Evolutionary conservation across 2,113 vertebrate species (phyloP).

Genomic region (Psittacula cyanocephala): DNA sequence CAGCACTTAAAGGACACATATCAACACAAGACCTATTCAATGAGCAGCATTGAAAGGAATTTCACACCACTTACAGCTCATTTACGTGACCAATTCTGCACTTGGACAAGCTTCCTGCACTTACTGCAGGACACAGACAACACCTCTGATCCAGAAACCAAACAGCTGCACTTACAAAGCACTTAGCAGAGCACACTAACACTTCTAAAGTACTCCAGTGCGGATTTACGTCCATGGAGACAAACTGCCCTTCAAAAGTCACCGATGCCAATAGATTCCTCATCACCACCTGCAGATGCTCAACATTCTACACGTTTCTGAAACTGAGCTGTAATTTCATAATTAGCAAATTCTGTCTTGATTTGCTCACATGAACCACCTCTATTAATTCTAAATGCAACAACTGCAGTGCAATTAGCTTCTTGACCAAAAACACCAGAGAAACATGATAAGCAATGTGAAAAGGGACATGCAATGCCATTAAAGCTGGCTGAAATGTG

Average conservation of each 20-base stretch:
- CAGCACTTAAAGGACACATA: too few species aligned
- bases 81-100: background rate
- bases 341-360: background rate
- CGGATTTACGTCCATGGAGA: background rate
- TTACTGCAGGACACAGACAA: background rate
- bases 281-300: background rate
- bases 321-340: background rate
- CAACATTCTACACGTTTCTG: background rate
- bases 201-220: background rate
- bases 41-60: background rate
- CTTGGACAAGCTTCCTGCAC: background rate
- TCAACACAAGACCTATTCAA: background rate
- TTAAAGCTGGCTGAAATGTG: background rate
- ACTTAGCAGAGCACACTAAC: background rate
- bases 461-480: background rate
- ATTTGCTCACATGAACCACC: background rate
- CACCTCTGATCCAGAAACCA: background rate
- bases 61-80: background rate
- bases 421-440: background rate
- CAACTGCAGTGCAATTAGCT: background rate
- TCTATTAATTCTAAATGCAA: background rate
- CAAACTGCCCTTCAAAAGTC: background rate
- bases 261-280: accelerated
- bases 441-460: background rate
- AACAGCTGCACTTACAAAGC: background rate